Percentiles rank a stretch among this genome's conserved stretches.
Evolutionary conservation across 2,113 vertebrate species (phyloP).

Genomic region (Muntiacus reevesi): DNA sequence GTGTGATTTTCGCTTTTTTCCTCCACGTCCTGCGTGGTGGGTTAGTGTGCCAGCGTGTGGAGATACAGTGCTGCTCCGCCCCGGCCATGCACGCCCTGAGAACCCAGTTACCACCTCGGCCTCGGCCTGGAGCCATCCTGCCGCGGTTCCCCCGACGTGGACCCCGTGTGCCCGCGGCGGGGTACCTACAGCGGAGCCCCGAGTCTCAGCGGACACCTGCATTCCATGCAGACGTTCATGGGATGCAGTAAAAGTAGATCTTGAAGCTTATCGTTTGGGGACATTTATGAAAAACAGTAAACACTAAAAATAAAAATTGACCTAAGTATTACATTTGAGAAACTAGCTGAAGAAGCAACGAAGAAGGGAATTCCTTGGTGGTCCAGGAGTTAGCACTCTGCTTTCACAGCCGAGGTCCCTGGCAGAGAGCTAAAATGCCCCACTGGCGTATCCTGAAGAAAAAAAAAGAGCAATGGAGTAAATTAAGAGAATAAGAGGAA

Average conservation of each 20-base stretch:
- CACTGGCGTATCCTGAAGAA: not conserved
- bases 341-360: not conserved
- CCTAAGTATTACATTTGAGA: not conserved
- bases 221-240: not conserved
- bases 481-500: not conserved
- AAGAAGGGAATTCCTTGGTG: not conserved
- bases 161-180: not conserved
- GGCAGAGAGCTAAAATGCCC: not conserved
- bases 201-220: not conserved
- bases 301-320: not conserved
- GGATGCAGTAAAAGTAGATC: not conserved
- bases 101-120: not conserved
- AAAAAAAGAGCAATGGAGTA: not conserved
- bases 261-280: not conserved
- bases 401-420: not conserved
- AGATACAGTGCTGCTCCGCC: not conserved
- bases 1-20: not conserved
- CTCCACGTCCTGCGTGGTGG: not conserved
- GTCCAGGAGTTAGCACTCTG: not conserved
- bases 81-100: not conserved
- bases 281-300: not conserved
- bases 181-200: not conserved
- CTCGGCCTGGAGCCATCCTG: not conserved
- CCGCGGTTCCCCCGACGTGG: not conserved
- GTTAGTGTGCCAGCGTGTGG: not conserved